phyloP scores from a whole-genome alignment of 2,888 invertebrate genomes.

The Dyspetes luteomarginatus region DNA sequence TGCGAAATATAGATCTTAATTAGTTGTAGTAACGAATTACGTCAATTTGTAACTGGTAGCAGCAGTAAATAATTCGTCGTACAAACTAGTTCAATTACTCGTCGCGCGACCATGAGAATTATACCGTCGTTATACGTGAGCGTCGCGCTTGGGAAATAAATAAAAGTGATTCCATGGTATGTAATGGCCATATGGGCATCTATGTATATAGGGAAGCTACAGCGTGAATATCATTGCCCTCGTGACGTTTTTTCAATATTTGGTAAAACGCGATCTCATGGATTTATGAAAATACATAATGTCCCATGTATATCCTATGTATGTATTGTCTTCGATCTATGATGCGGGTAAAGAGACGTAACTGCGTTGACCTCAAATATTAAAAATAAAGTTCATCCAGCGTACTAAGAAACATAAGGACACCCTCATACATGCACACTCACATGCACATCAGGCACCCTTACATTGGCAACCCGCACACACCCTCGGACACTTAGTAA shows the following conservation, averaged over 20 bases:
- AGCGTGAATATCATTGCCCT: background rate
- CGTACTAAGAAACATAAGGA: too few relatives aligned
- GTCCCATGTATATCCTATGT: background rate
- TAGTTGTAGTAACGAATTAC: slow-evolving; percentile 67
- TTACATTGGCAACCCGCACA: too few relatives aligned
- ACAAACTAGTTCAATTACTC: slow-evolving; percentile 69
- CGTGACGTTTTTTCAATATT: slow-evolving; percentile 8
- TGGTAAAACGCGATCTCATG: background rate
- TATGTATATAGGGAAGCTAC: background rate
- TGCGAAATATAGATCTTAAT: slow-evolving; percentile 68
- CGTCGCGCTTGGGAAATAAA: slow-evolving; percentile 49
- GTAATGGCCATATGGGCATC: slow-evolving; percentile 4
- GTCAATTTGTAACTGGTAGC: slow-evolving; percentile 67
- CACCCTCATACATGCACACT: too few relatives aligned
- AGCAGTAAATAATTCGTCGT: slow-evolving; percentile 69
- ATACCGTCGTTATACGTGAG: slow-evolving; percentile 55
- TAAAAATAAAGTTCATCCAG: too few relatives aligned
- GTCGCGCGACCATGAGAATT: slow-evolving; percentile 64
- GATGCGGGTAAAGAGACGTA: too few relatives aligned
- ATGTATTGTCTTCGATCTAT: background rate
- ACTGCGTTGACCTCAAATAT: too few relatives aligned
- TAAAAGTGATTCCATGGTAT: slow-evolving; percentile 39
- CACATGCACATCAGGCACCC: too few relatives aligned
- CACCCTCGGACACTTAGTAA: too few relatives aligned
- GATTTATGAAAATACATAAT: background rate